Base-by-base conservation (phyloP, 2,113 vertebrate genomes). In the Leucopternis melanops region DNA sequence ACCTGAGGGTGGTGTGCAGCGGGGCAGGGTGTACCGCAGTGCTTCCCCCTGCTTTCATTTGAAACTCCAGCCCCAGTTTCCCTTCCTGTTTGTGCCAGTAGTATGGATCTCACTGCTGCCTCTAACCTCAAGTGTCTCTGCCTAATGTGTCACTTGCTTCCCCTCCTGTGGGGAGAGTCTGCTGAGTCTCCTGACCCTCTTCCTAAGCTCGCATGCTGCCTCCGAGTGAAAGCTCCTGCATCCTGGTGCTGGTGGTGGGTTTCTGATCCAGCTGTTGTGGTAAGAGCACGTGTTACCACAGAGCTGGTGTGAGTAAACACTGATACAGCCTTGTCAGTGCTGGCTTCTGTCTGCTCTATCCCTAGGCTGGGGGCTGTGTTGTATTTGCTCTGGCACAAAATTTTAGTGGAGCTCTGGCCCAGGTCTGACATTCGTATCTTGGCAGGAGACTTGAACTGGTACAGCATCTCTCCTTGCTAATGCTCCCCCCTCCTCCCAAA, bases 321-420 rank as follows among this genome's bases (percentile, higher is more conserved):
- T 92, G 98, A 93, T 98, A 99, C 98, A 98, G 99, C 98, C 97
- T 98, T 25, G 98, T 98, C 99, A 99, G 98, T 92, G 98, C 98
- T 98, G 98, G 98, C 98, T 98, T 99, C 98, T 98, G 98, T 98
- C 97, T 98, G 97, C 97, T 97, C 97, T 84, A 94, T 83, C 95
- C 83, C 77, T 80, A 49, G 70, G 52, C 90, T 90, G 83, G 88
- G 73, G 54, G 67, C 90, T 97, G 90, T 74, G 82, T 36, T 90
- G 88, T 77, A 42, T 90, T 86, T 87, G 57, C 72, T 86, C 27
- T 14, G 57, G 63, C 58, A 14, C 61, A 38, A 10, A 8, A 2
- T 17, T 62, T 17, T 13, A 52, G 55, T 4, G 18, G 49, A 62
- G 55, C 47, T 63, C 10, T 29, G 55, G 85, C 80, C 63, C 49